Evolutionary conservation across 2,797 vertebrate genomes (phyloP).

Genomic region (Semaprochilodus insignis): DNA sequence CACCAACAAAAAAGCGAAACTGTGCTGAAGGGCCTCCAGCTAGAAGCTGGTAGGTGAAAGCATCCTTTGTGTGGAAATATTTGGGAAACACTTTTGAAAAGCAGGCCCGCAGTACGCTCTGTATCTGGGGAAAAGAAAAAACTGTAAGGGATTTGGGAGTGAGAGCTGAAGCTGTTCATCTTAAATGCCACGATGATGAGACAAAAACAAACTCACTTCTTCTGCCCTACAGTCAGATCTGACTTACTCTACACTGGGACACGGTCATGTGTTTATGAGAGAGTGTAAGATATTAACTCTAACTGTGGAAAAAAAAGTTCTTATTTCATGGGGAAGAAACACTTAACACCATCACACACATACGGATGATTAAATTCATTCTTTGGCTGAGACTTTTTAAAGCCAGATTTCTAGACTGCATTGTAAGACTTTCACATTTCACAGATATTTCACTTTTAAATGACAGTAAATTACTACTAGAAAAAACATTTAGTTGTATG

Average conservation of each 20-base stretch:
- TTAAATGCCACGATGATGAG: conserved; percentile 54
- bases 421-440: too few species aligned
- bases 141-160: conserved; percentile 10
- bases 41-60: not conserved
- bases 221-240: conserved; percentile 49
- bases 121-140: not conserved
- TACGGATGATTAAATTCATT: not conserved
- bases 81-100: not conserved
- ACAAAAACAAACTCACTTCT: conserved; percentile 53
- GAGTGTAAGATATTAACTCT: conserved; percentile 6
- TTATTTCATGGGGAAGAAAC: not conserved
- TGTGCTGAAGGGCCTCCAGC: not conserved
- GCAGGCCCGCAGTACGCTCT: not conserved
- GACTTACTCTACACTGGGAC: conserved; percentile 44
- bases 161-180: conserved; percentile 42
- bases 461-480: too few species aligned
- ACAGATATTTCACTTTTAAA: too few species aligned
- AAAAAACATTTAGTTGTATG: too few species aligned
- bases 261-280: conserved; percentile 12
- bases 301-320: not conserved
- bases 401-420: not conserved
- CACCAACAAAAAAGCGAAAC: not conserved
- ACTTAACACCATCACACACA: conserved; percentile 5
- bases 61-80: not conserved
- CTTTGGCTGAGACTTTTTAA: not conserved